phyloP scores from a whole-genome alignment of 1,140 invertebrate species.

The Triops cancriformis region DNA sequence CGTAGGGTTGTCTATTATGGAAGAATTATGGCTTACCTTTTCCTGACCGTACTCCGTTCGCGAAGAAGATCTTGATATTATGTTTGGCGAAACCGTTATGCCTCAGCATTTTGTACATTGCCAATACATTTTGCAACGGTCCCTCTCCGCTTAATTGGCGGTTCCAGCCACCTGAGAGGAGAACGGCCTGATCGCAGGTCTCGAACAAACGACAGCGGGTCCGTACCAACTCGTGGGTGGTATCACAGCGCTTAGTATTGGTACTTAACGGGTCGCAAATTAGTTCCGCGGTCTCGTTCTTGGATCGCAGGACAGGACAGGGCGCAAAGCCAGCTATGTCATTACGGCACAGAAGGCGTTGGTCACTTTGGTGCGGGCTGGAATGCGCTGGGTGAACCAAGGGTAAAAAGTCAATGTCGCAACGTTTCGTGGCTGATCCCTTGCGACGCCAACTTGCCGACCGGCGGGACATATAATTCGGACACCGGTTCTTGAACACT shows the following conservation, averaged over 20 bases:
- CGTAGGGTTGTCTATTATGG: background rate
- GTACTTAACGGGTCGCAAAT: conserved; percentile 44
- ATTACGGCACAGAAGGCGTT: conserved; percentile 38
- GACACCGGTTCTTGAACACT: conserved; percentile 39
- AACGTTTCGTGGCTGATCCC: conserved; percentile 33
- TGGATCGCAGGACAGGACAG: conserved; percentile 40
- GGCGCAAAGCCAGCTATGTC: conserved; percentile 38
- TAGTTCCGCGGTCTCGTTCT: conserved; percentile 38
- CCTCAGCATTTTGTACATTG: conserved; percentile 42
- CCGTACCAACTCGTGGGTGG: conserved; percentile 39
- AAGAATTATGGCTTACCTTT: conserved; percentile 11
- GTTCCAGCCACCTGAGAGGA: conserved; percentile 50
- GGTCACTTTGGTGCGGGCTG: conserved; percentile 31
- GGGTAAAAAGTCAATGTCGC: conserved; percentile 45
- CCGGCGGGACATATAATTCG: conserved; percentile 36
- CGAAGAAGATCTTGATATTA: conserved; percentile 49
- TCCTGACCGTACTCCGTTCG: conserved; percentile 40
- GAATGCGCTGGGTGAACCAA: conserved; percentile 36
- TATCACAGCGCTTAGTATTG: conserved; percentile 44
- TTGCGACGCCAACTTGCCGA: conserved; percentile 31
- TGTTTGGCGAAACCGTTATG: conserved; percentile 43
- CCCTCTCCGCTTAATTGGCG: conserved; percentile 38
- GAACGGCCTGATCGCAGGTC: conserved; percentile 47
- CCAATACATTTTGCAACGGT: conserved; percentile 38
- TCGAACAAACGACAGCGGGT: conserved; percentile 45